Base-by-base conservation (phyloP, 2,113 vertebrate species). In the Sylvicapra grimmia region DNA sequence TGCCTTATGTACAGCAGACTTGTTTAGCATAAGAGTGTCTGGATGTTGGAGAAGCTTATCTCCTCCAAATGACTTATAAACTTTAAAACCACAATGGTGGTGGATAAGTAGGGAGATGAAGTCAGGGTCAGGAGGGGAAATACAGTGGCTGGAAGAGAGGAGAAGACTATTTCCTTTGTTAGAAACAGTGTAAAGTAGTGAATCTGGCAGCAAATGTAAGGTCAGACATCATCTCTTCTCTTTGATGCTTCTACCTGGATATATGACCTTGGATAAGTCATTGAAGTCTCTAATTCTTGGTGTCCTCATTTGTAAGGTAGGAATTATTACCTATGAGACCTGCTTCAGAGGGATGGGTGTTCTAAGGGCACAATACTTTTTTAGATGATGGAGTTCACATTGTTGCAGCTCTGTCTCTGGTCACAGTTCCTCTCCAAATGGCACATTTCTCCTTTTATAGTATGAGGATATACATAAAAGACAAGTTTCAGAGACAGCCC, bases 21-120 rank as follows among this genome's bases (percentile, higher is more conserved):
- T 96, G 49, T 95, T 97, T 94, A 96, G 93, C 25, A 86, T 82
- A 82, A 88, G 58, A 72, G 49, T 56, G 61, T 79, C 89, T 93
- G 19, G 7, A 59, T 83, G 51, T 56, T 84, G 29, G 47, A 61
- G 54, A 85, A 93, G 77, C 5, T 16, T 56, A 79, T 79, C 54
- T 92, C 90, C 85, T 98, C 79, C 72, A 86, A 97, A 89, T 65
- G 82, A 96, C 92, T 89, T 97, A 80, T 86, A 96, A 92, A 86
- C 84, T 95, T 86, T 16, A 44, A 51, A 96, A 49, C 31, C 83
- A 25, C 65, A 11, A n/a, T 47, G 6, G 21, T 54, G 58, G 7
- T 21, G 9, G 88, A 23, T 33, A 75, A 49, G 25, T 33, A 1
- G 40, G 56, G 29, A 94, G 18, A 4, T 15, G 7, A 96, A 27